A percentile compares a stretch with the other conserved stretches of the same genome.
Evolutionary conservation across 1,140 invertebrate genomes (phyloP).

Genomic region (Drosophila elegans): DNA sequence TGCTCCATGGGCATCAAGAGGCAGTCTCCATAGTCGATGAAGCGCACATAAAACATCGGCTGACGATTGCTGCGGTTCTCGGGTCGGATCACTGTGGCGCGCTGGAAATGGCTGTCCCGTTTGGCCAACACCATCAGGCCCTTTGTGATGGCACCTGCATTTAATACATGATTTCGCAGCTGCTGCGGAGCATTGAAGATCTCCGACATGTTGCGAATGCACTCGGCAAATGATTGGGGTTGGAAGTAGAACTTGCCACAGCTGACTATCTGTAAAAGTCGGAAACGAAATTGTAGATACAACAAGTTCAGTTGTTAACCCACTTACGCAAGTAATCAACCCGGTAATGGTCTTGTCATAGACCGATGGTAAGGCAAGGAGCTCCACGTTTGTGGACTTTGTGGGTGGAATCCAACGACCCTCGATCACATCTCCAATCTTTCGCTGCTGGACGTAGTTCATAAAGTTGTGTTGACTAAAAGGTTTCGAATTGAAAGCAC

Average conservation of each 20-base stretch:
- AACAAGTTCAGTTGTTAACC: not conserved
- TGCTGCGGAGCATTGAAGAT: slow-evolving; percentile 58
- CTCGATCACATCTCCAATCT: slow-evolving; percentile 61
- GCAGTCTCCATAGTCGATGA: slow-evolving; percentile 92
- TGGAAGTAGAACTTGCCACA: slow-evolving; percentile 82
- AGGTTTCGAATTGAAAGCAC: not conserved
- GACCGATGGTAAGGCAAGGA: slow-evolving; percentile 70
- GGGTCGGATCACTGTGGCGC: slow-evolving; percentile 61
- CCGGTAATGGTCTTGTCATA: slow-evolving; percentile 62
- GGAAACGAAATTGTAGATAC: not conserved
- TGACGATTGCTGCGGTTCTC: slow-evolving; percentile 26
- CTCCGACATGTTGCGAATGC: slow-evolving; percentile 58
- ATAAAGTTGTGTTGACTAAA: slow-evolving; percentile 44
- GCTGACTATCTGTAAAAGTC: slow-evolving; percentile 48
- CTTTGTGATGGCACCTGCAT: slow-evolving; percentile 53
- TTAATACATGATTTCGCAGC: slow-evolving; percentile 5
- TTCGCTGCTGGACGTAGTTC: slow-evolving; percentile 57
- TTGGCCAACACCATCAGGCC: slow-evolving; percentile 84
- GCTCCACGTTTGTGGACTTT: slow-evolving; percentile 57
- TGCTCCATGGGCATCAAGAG: slow-evolving; percentile 72
- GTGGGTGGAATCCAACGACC: slow-evolving; percentile 62
- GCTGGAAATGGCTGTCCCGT: slow-evolving; percentile 57
- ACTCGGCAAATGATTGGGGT: slow-evolving; percentile 36
- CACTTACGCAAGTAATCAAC: slow-evolving; percentile 67
- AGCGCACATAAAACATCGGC: slow-evolving; percentile 87